Evolutionary conservation across 2,113 vertebrate genomes (phyloP).

Genomic region (Hippocampus comes): DNA sequence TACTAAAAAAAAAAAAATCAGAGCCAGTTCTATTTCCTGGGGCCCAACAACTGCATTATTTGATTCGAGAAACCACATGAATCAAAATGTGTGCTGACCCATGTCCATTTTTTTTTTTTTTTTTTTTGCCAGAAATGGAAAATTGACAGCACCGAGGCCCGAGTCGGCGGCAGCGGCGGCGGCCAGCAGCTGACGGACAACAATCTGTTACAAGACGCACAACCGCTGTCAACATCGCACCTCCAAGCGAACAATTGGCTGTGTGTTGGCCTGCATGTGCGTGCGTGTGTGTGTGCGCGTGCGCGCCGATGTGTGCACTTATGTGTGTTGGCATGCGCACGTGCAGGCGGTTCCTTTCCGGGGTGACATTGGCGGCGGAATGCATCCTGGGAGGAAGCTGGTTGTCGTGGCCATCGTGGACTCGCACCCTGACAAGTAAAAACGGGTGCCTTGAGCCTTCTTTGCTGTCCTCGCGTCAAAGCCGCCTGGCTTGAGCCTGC

Average conservation of each 20-base stretch:
- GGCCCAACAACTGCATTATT: too few species aligned
- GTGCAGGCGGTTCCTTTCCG: slow-evolving; percentile 87
- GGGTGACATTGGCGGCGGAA: slow-evolving; percentile 84
- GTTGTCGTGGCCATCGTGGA: slow-evolving; percentile 87
- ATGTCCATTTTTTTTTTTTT: not conserved
- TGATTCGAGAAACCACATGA: too few species aligned
- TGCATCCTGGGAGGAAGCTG: slow-evolving; percentile 89
- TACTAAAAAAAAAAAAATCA: too few species aligned
- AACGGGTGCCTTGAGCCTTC: not conserved
- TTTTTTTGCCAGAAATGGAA: not conserved
- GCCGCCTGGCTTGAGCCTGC: too few species aligned
- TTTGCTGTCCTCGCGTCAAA: too few species aligned
- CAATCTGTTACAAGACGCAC: not conserved
- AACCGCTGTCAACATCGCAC: not conserved
- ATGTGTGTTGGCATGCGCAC: slow-evolving; percentile 31
- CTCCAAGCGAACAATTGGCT: not conserved
- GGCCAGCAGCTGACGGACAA: not conserved
- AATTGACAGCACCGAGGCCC: not conserved
- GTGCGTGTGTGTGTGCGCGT: not conserved
- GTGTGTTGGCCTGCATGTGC: not conserved
- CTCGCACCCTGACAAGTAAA: slow-evolving; percentile 84
- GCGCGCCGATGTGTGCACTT: not conserved
- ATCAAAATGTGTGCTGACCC: too few species aligned
- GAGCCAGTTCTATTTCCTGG: too few species aligned
- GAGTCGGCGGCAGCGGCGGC: not conserved